These are phyloP conservation scores for Melitaea cinxia DNA, from an alignment of 1,140 invertebrate species.

Conservation along the genomic window DNA sequence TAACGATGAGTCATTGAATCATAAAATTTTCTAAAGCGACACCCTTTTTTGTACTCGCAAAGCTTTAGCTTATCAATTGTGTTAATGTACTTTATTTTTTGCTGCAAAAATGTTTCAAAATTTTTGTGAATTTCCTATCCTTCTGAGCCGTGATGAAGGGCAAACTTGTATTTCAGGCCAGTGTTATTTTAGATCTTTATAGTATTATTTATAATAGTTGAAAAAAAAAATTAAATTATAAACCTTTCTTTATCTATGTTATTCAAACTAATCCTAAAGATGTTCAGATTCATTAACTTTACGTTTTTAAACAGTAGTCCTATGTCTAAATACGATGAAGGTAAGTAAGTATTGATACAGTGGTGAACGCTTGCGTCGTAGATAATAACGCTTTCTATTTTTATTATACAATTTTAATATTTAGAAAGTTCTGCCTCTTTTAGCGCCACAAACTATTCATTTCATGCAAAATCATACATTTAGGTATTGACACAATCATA, in stretches of 20 bases:
- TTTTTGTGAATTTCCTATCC: constrained; percentile 18
- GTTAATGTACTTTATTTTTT: constrained; percentile 48
- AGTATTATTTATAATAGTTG: too few relatives aligned
- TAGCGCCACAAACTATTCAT: constrained; percentile 1
- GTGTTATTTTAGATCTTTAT: too few relatives aligned
- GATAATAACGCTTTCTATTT: constrained; percentile 1
- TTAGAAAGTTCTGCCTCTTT: constrained; percentile 1
- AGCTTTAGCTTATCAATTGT: constrained; percentile 47
- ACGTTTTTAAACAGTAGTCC: too few relatives aligned
- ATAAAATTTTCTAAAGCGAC: constrained; percentile 17
- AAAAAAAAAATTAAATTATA: too few relatives aligned
- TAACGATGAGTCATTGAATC: constrained; percentile 24
- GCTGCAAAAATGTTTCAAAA: constrained; percentile 38
- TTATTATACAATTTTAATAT: neutral
- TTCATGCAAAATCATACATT: neutral
- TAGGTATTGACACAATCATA: too few relatives aligned
- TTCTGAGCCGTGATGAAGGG: constrained; percentile 31
- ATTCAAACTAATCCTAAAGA: too few relatives aligned
- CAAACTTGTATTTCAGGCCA: constrained; percentile 27
- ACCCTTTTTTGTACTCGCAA: constrained; percentile 15
- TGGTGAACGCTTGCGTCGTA: neutral
- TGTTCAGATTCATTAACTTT: too few relatives aligned
- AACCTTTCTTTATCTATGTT: too few relatives aligned
- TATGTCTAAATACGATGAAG: neutral
- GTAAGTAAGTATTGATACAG: neutral